Evolutionary conservation across 2,888 invertebrate genomes (phyloP), one percentile per base, ranked within the genome.

Genomic region (Sericinus montela): DNA sequence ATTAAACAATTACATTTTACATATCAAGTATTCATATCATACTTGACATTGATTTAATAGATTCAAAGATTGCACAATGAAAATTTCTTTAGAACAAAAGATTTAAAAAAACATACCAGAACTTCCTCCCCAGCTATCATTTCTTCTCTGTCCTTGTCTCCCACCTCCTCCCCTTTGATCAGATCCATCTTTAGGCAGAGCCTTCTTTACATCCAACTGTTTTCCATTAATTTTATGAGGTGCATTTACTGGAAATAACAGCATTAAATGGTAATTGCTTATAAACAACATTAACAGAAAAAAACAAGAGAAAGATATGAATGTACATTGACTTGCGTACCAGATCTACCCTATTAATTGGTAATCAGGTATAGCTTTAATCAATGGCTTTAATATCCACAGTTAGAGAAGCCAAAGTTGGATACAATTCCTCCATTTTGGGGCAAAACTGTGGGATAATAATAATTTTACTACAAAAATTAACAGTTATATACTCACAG

Each of bases 141-240:
- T 80, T 57, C 83, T 69, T 45, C 75, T 67, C 36, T 83, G 60
- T 78, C 81, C 54, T 80, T 76, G 52, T 75, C 76, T 53, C 66
- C 81, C 72, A 61, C 91, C 72, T 73, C 76, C 76, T 53, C 90
- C 82, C 36, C 91, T 81, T 36, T 90, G 89, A 4, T 91, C 90
- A 34, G 91, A 88, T 25, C 92, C 91, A 61, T 95, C 94, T 75
- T 96, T 96, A 48, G 97, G 96, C 34, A 97, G 84, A 5, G 98
- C 98, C 85, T 98, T 98, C 73, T 98, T 98, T 0, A 97, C 97
- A 82, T 98, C 97, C 25, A 97, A 92, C 65, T 94, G 93, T 72
- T 96, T 96, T 1, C 95, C 96, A 69, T 94, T 94, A 36, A 98
- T 93, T 63, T 93, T 93, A 69, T 97, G 97, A 58, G 94, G 93